Conservation (phyloP, 2,888 invertebrate species). For the Hypomecis atomaria region DNA sequence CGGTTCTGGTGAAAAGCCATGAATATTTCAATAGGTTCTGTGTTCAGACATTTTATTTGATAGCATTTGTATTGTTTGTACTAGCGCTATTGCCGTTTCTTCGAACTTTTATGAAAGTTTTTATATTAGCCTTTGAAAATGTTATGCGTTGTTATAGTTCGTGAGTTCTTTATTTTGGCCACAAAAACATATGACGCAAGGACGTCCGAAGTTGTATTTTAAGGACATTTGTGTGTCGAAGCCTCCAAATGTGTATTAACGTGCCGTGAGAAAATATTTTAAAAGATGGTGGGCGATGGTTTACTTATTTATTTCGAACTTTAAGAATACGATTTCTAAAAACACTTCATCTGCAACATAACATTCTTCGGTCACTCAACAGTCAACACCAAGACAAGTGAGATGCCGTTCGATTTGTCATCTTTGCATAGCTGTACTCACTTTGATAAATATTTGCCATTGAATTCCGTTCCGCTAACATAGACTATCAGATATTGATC, state of each 20-base stretch:
- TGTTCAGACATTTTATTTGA: slow-evolving; percentile 19
- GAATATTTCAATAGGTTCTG: slow-evolving; percentile 40
- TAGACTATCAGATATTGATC: slow-evolving; percentile 2
- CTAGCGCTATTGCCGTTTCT: slow-evolving; percentile 6
- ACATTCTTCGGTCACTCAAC: background rate
- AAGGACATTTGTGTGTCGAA: background rate
- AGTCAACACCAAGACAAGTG: too few relatives aligned
- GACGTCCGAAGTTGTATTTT: slow-evolving; percentile 7
- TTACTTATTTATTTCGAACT: too few relatives aligned
- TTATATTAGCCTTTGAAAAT: slow-evolving; percentile 18
- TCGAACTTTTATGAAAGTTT: slow-evolving; percentile 15
- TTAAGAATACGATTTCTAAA: background rate
- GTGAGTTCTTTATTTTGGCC: slow-evolving; percentile 15
- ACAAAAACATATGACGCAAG: slow-evolving; percentile 12
- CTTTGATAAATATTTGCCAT: slow-evolving; percentile 16
- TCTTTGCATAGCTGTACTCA: slow-evolving; percentile 15
- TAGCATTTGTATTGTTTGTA: slow-evolving; percentile 20
- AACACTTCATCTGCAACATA: background rate
- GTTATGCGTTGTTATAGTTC: slow-evolving; percentile 1
- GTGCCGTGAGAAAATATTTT: too few relatives aligned
- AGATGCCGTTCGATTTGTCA: slow-evolving; percentile 4
- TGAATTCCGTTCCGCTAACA: slow-evolving; percentile 19
- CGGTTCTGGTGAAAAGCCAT: slow-evolving; percentile 37
- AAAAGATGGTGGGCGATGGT: too few relatives aligned
- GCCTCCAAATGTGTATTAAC: too few relatives aligned